Evolutionary conservation across 2,113 vertebrate genomes (phyloP).

Genomic region (Xiphophorus couchianus): DNA sequence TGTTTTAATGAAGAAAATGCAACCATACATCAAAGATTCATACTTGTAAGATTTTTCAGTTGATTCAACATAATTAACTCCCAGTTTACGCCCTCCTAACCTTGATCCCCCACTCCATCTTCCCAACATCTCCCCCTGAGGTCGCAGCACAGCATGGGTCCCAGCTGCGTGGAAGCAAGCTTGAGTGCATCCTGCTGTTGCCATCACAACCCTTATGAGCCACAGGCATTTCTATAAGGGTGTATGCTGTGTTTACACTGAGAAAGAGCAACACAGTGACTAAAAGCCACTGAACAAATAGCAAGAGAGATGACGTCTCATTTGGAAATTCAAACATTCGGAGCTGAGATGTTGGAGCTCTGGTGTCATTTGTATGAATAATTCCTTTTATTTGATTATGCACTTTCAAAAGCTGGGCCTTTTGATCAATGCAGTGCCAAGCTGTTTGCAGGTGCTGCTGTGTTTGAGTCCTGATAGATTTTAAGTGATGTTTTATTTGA

Average conservation of each 20-base stretch:
- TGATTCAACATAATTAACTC: slow-evolving; percentile 42
- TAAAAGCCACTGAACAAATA: slow-evolving; percentile 33
- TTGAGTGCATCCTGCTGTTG: slow-evolving; percentile 57
- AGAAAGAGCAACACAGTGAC: slow-evolving; percentile 42
- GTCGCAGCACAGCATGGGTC: slow-evolving; percentile 48
- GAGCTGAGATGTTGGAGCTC: slow-evolving; percentile 36
- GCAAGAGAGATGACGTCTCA: slow-evolving; percentile 49
- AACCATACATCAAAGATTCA: background rate
- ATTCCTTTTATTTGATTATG: slow-evolving; percentile 76
- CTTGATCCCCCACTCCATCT: slow-evolving; percentile 40
- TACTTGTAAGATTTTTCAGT: slow-evolving; percentile 9
- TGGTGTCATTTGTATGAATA: slow-evolving; percentile 72
- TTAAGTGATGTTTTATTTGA: slow-evolving; percentile 43
- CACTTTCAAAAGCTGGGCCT: slow-evolving; percentile 63
- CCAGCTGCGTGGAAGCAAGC: slow-evolving; percentile 65
- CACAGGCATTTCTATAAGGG: slow-evolving; percentile 37
- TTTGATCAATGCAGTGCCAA: slow-evolving; percentile 69
- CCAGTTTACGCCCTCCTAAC: background rate
- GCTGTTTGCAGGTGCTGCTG: slow-evolving; percentile 50
- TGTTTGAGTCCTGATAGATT: slow-evolving; percentile 39
- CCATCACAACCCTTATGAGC: slow-evolving; percentile 64
- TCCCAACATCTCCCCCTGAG: slow-evolving; percentile 51
- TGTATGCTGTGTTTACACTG: slow-evolving; percentile 54
- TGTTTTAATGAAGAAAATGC: background rate
- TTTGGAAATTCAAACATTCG: slow-evolving; percentile 61